phyloP scores from a whole-genome alignment of 30 jellyfish, hydroid and myxozoan genomes.

The Catostylus mosaicus region DNA sequence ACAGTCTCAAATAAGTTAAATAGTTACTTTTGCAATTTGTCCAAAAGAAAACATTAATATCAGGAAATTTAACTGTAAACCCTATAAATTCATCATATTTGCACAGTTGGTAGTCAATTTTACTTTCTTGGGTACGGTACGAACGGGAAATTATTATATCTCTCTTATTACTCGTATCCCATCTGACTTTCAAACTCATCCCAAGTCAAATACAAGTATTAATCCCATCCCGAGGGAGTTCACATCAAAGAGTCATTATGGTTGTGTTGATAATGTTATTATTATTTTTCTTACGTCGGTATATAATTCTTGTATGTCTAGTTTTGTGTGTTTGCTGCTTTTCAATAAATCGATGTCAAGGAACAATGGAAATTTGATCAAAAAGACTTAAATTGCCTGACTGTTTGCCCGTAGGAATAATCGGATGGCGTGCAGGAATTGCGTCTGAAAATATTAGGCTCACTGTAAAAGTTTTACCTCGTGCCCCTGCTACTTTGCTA shows the following conservation, averaged over 20 bases:
- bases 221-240: constrained; percentile 7
- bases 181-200: background rate
- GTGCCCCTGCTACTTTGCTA: background rate
- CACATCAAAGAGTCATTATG: too few species aligned
- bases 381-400: constrained; percentile 5
- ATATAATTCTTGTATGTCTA: background rate
- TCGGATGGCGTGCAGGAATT: too few species aligned
- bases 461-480: too few species aligned
- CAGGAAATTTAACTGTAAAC: background rate
- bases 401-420: too few species aligned
- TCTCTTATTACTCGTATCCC: background rate
- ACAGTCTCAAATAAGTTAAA: background rate
- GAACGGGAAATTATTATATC: background rate
- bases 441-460: too few species aligned
- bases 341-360: background rate
- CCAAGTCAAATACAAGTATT: constrained; percentile 28
- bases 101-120: background rate
- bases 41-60: constrained; percentile 8
- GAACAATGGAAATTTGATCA: background rate
- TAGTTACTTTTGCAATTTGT: constrained; percentile 5
- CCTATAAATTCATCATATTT: background rate
- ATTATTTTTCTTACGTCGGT: constrained; percentile 10
- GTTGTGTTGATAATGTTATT: too few species aligned
- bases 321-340: constrained; percentile 22
- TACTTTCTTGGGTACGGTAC: background rate